Base-by-base conservation (phyloP, 2,113 vertebrate genomes). In the Sinocyclocheilus grahami region DNA sequence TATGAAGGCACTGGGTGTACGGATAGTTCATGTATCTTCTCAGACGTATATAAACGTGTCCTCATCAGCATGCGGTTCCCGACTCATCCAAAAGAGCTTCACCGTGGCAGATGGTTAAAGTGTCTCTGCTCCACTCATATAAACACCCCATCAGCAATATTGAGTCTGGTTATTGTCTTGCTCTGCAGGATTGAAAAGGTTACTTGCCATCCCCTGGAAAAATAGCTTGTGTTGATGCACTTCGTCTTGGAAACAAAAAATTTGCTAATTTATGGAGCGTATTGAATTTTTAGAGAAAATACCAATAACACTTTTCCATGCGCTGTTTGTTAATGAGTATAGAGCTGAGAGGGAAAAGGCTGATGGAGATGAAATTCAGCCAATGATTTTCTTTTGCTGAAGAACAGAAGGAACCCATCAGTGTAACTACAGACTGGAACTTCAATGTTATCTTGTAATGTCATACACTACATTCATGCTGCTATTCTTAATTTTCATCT, bases 81-180 rank as follows among this genome's bases (percentile, higher is more conserved):
- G 71, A 82, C 82, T 80, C 42, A 81, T 82, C 86, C 85, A 84
- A 83, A 87, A 82, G 86, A 85, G 60, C 53, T 69, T 83, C 86
- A 55, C 24, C 53, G 39, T 87, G 71, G 88, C 76, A 89, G 86
- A 89, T 84, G 69, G 81, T 83, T 86, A 76, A 82, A 86, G 88
- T 27, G 77, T 86, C 85, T 89, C 69, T 24, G 83, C 53, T 63
- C 74, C 39, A 8, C 16, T 83, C 76, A 85, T 87, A 89, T 87
- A 89, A 85, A 89, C 88, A 89, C 74, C 88, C 87, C 85, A 86
- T 89, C 85, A 89, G 88, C 85, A 87, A 83, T 89, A 89, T 82
- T 83, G 78, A 82, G 86, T 74, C 78, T 78, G 83, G 65, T 89
- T 89, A 87, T 82, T 81, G 84, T 86, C 83, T 72, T 80, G 67